These are phyloP conservation scores for Prionailurus bengalensis DNA, from an alignment of 2,113 vertebrate genomes.

Conservation along the genomic window DNA sequence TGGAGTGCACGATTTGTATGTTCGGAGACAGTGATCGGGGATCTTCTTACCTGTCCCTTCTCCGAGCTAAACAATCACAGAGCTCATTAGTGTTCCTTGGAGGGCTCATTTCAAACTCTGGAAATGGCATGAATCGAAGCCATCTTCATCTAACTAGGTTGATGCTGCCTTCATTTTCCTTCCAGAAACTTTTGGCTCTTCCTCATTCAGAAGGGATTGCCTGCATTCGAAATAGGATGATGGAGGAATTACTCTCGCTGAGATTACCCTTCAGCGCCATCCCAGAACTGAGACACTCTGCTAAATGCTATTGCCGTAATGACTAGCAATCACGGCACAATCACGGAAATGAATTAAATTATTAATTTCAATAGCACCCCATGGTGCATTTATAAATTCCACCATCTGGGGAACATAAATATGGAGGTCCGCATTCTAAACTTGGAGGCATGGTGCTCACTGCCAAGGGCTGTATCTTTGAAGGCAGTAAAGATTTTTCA, in stretches of 20 bases:
- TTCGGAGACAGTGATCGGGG: not conserved
- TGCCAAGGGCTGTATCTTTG: slow-evolving; percentile 83
- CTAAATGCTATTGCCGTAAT: slow-evolving; percentile 68
- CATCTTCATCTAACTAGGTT: slow-evolving; percentile 45
- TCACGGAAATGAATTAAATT: slow-evolving; percentile 83
- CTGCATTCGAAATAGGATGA: slow-evolving; percentile 65
- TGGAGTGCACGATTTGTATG: not conserved
- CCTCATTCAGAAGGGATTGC: slow-evolving; percentile 58
- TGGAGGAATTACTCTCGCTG: slow-evolving; percentile 72
- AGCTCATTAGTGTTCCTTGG: slow-evolving; percentile 39
- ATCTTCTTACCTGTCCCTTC: slow-evolving; percentile 53
- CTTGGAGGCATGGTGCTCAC: slow-evolving; percentile 75
- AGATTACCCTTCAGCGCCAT: slow-evolving; percentile 74
- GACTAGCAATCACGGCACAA: slow-evolving; percentile 74
- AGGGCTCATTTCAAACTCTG: slow-evolving; percentile 63
- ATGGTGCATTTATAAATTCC: slow-evolving; percentile 82
- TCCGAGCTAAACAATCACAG: slow-evolving; percentile 21
- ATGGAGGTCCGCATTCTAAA: slow-evolving; percentile 82
- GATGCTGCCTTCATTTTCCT: slow-evolving; percentile 54
- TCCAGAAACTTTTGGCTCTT: slow-evolving; percentile 72
- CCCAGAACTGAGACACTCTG: slow-evolving; percentile 51
- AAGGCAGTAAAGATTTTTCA: slow-evolving; percentile 84
- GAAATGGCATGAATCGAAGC: slow-evolving; percentile 65
- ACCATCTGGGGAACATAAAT: slow-evolving; percentile 85
- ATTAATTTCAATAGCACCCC: slow-evolving; percentile 84